These are phyloP conservation scores for Melipona bicolor DNA, from an alignment of 2,888 invertebrate genomes.

Conservation along the genomic window DNA sequence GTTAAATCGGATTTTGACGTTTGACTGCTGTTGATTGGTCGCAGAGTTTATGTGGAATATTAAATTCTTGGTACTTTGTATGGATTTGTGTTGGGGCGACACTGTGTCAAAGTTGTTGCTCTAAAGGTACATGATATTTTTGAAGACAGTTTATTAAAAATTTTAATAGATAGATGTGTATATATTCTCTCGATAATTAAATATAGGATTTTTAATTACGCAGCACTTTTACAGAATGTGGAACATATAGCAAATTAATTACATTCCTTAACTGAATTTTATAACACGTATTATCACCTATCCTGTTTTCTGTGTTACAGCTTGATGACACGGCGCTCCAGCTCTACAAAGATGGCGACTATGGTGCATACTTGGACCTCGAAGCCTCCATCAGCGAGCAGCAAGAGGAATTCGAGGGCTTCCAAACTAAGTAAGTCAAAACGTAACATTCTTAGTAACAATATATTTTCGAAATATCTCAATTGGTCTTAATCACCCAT, in stretches of 20 bases:
- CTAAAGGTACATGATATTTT: too few relatives aligned
- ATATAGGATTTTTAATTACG: too few relatives aligned
- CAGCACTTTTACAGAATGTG: too few relatives aligned
- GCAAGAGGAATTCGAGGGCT: slow-evolving; percentile 98
- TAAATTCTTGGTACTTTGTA: too few relatives aligned
- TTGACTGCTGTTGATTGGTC: neutral
- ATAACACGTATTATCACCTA: neutral
- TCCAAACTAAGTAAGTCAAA: slow-evolving; percentile 93
- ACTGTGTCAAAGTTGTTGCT: too few relatives aligned
- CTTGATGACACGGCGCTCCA: slow-evolving; percentile 98
- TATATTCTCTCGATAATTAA: too few relatives aligned
- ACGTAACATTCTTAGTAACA: slow-evolving; percentile 19
- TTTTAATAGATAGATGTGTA: too few relatives aligned
- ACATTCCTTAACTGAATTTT: too few relatives aligned
- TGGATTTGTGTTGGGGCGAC: too few relatives aligned
- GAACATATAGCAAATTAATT: too few relatives aligned
- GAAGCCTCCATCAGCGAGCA: slow-evolving; percentile 98
- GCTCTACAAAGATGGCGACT: slow-evolving; percentile 98
- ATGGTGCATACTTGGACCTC: slow-evolving; percentile 98
- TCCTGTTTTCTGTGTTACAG: slow-evolving; percentile 87
- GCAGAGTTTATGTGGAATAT: too few relatives aligned
- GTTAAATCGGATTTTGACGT: neutral
- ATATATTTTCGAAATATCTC: neutral
- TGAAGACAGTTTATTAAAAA: too few relatives aligned
- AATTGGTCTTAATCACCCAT: neutral